Base-by-base conservation (phyloP, 37 sponge, comb jelly and placozoan genomes). In the Chondrosia reniformis region DNA sequence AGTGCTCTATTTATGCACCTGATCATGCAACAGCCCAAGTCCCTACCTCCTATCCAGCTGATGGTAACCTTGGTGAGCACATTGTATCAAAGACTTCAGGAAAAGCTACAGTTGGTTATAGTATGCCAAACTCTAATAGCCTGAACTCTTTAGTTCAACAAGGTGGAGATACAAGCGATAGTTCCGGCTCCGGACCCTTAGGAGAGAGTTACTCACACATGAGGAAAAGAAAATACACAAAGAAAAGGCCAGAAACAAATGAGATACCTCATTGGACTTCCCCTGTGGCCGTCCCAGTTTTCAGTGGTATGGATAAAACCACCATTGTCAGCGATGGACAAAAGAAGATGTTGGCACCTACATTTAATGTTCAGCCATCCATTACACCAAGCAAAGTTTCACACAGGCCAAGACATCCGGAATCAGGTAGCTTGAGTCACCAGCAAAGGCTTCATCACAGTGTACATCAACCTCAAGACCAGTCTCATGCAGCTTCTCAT, bases 141-240 rank as follows among this genome's bases (percentile, higher is more conserved):
- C 42, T 4, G 72, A 36, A 19, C 19, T 30, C 52, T 24, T 46
- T 82, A 3, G 10, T 25, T 33, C 64, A 44, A 24, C 72, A 83
- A 19, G 74, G 75, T 24, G 84, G 78, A 2, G 67, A 83, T 67
- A 78, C 84, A 33, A 91, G 92, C 40, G 92, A 91, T 76, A 91
- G 92, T 61, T 91, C 92, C 25, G 92, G 92, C 0, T 91, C 92
- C 0, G 92, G 92, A 0, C 83, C 88, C 15, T 46, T 88, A 4
- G 24, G 41, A 44, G n/a, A n/a, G n/a, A n/a, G n/a, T n/a, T n/a
- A n/a, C n/a, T 64, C 80, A 37, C 19, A 45, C n/a, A 45, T 30
- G 21, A 33, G 38, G 17, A 79, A 34, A 25, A 79, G 41, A 67
- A 79, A 79, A 37, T 34, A 44, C 34, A 34, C 19, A 41, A 19